Evolutionary conservation across 2,797 vertebrate genomes (phyloP).

Genomic region (Sebastes miniatus): DNA sequence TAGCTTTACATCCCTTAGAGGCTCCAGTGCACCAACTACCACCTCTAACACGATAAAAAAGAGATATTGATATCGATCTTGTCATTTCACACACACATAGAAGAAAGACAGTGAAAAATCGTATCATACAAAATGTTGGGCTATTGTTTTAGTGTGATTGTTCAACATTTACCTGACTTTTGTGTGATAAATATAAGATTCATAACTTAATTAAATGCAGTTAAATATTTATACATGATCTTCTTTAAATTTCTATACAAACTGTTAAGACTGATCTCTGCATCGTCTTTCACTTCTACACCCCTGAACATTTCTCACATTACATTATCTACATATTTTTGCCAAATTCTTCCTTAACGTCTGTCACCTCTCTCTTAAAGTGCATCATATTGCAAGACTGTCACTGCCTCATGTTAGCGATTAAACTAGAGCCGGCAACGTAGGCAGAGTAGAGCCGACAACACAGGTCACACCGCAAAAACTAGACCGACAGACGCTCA

Average conservation of each 20-base stretch:
- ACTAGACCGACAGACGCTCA: accelerated
- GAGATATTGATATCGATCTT: background rate
- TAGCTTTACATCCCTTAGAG: too few species aligned
- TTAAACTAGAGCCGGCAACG: accelerated
- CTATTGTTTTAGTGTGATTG: too few species aligned
- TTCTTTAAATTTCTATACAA: background rate
- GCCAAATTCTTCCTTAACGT: background rate
- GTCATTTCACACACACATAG: background rate
- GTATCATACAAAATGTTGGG: background rate
- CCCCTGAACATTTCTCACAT: background rate
- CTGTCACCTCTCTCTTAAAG: background rate
- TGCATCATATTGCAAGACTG: background rate
- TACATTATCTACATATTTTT: background rate
- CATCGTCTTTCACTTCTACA: background rate
- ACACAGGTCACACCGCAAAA: too few species aligned
- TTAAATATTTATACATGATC: background rate
- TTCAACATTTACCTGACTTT: background rate
- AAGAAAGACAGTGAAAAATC: background rate
- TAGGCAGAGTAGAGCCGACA: too few species aligned
- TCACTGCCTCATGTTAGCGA: background rate
- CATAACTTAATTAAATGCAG: background rate
- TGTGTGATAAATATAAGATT: background rate
- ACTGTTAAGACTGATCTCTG: background rate
- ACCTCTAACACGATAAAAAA: background rate
- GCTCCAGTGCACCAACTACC: background rate